phyloP scores from a whole-genome alignment of 2,113 vertebrate species.

The Nettapus auritus region DNA sequence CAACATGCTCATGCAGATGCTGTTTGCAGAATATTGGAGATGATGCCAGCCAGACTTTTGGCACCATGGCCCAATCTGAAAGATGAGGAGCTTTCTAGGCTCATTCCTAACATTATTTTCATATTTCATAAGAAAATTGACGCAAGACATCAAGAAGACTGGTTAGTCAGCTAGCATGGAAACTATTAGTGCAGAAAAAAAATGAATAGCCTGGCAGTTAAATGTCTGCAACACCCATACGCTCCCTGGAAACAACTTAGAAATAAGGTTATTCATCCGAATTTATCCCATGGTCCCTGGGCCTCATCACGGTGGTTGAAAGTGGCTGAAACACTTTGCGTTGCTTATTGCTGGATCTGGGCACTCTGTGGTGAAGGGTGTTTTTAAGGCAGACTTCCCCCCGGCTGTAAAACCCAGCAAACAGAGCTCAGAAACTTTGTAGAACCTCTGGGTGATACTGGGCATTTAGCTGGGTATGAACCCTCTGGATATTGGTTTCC shows the following conservation, averaged over 20 bases:
- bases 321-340: neutral
- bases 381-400: neutral
- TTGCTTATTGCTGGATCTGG: neutral
- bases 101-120: constrained; percentile 45
- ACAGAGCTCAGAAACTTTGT: neutral
- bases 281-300: neutral
- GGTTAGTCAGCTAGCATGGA: constrained; percentile 39
- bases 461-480: neutral
- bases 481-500: neutral
- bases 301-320: neutral
- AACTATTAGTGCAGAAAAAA: constrained; percentile 45
- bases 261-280: constrained; percentile 22
- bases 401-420: neutral
- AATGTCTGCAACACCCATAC: constrained; percentile 30
- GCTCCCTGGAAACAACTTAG: constrained; percentile 40
- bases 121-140: constrained; percentile 51
- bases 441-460: neutral
- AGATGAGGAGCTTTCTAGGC: constrained; percentile 40
- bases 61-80: constrained; percentile 15
- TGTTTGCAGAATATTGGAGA: constrained; percentile 35
- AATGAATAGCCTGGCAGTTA: constrained; percentile 18
- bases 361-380: neutral
- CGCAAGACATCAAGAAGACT: neutral
- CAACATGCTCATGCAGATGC: neutral
- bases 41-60: constrained; percentile 38